Evolutionary conservation across 2,113 vertebrate genomes (phyloP).

Genomic region (Hippolais icterina): DNA sequence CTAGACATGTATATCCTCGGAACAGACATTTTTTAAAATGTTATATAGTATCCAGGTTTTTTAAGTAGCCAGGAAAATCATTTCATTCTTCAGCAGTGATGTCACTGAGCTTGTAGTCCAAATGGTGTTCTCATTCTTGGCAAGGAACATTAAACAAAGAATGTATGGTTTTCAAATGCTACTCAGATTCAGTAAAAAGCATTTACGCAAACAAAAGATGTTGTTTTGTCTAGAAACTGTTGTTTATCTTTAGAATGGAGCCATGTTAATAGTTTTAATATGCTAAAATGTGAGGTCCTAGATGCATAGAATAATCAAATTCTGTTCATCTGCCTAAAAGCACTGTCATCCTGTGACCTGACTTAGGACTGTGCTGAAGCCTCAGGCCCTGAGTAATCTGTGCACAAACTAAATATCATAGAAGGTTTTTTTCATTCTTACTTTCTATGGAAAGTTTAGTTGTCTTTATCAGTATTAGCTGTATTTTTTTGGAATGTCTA

Average conservation of each 20-base stretch:
- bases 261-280: constrained; percentile 50
- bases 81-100: constrained; percentile 40
- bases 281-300: background rate
- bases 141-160: constrained; percentile 46
- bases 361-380: background rate
- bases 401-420: background rate
- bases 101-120: constrained; percentile 45
- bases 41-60: background rate
- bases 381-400: background rate
- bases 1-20: background rate
- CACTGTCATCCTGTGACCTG: background rate
- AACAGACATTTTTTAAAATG: background rate
- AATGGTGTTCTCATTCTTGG: constrained; percentile 63
- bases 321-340: background rate
- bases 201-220: constrained; percentile 34
- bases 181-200: constrained; percentile 32
- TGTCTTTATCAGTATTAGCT: background rate
- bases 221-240: constrained; percentile 52
- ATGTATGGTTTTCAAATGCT: constrained; percentile 48
- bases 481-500: background rate
- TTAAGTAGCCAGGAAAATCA: constrained; percentile 20
- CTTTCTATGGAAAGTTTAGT: background rate
- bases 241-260: constrained; percentile 60
- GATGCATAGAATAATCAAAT: background rate
- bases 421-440: background rate